These are phyloP conservation scores for Plagodis pulveraria DNA, from an alignment of 2,888 invertebrate genomes.

Conservation along the genomic window DNA sequence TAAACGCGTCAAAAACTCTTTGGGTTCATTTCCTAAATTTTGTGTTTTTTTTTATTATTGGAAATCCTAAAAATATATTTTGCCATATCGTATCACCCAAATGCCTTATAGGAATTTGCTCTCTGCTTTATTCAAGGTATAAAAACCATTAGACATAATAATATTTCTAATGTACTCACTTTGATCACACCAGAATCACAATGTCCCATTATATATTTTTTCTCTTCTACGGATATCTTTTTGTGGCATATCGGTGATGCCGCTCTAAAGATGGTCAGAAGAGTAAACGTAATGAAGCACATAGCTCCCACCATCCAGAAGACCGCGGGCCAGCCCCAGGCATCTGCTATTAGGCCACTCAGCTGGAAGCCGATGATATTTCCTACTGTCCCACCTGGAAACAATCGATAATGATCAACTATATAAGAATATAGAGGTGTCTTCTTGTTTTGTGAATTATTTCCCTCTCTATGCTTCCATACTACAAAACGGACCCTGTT, in stretches of 20 bases:
- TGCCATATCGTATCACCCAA: no score
- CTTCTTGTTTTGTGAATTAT: neutral
- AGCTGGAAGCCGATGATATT: conserved; percentile 87
- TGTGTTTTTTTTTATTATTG: no score
- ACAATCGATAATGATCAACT: no score
- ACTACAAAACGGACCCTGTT: no score
- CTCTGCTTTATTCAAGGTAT: neutral
- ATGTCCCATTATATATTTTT: conserved; percentile 65
- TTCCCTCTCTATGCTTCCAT: neutral
- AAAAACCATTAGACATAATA: neutral
- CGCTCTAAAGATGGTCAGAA: conserved; percentile 74
- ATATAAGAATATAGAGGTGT: no score
- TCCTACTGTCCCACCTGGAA: conserved; percentile 86
- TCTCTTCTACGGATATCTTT: conserved; percentile 76
- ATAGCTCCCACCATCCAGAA: conserved; percentile 86
- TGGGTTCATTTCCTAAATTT: no score
- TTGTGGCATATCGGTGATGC: conserved; percentile 75
- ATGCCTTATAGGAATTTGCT: no score
- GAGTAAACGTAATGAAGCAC: conserved; percentile 74
- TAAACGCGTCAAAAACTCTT: no score
- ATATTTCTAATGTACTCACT: conserved; percentile 34
- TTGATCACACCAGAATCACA: conserved; percentile 40
- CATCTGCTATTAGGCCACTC: conserved; percentile 84
- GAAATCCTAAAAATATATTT: no score
- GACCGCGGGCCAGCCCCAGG: conserved; percentile 87